Percentiles rank a stretch among this genome's conserved stretches.
Evolutionary conservation across 2,888 invertebrate species (phyloP).

Genomic region (Abscondita cerata): DNA sequence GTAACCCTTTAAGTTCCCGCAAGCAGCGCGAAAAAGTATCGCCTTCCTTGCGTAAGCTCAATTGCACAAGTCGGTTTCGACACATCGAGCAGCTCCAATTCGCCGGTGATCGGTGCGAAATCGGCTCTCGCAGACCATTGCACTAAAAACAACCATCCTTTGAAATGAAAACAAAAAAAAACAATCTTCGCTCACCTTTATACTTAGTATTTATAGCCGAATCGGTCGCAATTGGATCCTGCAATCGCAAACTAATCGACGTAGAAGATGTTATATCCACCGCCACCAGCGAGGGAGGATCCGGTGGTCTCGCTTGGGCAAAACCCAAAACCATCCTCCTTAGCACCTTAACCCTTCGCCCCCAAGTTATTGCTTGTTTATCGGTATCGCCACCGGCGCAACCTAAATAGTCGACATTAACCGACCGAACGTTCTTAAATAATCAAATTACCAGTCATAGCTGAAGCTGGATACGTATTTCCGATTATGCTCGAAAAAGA

Average conservation of each 20-base stretch:
- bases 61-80: conserved; percentile 68
- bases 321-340: conserved; percentile 83
- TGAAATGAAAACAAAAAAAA: conserved; percentile 40
- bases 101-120: conserved; percentile 82
- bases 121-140: conserved; percentile 92
- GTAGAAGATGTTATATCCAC: conserved; percentile 79
- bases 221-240: conserved; percentile 73
- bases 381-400: conserved; percentile 79
- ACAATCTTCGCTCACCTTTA: conserved; percentile 80
- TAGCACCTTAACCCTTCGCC: conserved; percentile 79
- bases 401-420: conserved; percentile 52
- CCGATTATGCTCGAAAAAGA: conserved; percentile 67
- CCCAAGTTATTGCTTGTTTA: conserved; percentile 88
- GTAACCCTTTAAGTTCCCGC: conserved; percentile 93
- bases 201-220: conserved; percentile 89
- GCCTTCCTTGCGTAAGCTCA: conserved; percentile 82
- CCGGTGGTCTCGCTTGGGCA: conserved; percentile 85
- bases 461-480: conserved; percentile 54
- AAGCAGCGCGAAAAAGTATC: conserved; percentile 92
- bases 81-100: conserved; percentile 76
- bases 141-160: conserved; percentile 63
- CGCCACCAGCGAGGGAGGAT: conserved; percentile 79
- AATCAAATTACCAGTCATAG: conserved; percentile 54
- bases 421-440: not conserved
- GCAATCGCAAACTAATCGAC: conserved; percentile 69